These are phyloP conservation scores for Byasa hedistus DNA, from an alignment of 2,888 invertebrate species.

Conservation along the genomic window DNA sequence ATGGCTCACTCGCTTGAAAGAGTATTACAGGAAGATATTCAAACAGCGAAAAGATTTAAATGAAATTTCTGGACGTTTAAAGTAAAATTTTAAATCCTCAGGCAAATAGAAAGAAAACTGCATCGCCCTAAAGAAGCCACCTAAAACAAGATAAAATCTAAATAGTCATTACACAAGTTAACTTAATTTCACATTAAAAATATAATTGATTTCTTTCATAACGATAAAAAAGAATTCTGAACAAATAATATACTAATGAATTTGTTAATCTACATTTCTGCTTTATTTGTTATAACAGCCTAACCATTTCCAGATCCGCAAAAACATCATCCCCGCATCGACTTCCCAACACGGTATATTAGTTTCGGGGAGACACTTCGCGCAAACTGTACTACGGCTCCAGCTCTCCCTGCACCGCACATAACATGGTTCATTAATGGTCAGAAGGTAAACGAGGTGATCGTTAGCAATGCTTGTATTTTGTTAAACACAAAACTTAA, in stretches of 20 bases:
- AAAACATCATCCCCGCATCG: slow-evolving; percentile 73
- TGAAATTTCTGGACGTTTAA: slow-evolving; percentile 19
- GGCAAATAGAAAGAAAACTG: slow-evolving; percentile 6
- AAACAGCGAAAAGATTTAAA: slow-evolving; percentile 10
- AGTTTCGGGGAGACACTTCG: slow-evolving; percentile 69
- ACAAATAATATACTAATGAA: slow-evolving; percentile 3
- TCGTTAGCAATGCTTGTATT: not conserved
- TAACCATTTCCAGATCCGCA: slow-evolving; percentile 59
- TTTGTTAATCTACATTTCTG: not conserved
- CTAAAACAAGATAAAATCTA: not conserved
- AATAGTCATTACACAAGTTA: not conserved
- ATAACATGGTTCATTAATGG: slow-evolving; percentile 90
- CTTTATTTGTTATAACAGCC: no score
- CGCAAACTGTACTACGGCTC: slow-evolving; percentile 82
- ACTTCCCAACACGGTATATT: slow-evolving; percentile 67
- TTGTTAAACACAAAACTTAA: not conserved
- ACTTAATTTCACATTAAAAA: not conserved
- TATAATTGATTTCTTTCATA: not conserved
- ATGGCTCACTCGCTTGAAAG: slow-evolving; percentile 6
- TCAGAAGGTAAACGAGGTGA: slow-evolving; percentile 78
- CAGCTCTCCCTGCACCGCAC: slow-evolving; percentile 86
- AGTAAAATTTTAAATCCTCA: slow-evolving; percentile 14
- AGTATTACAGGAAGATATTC: slow-evolving; percentile 13
- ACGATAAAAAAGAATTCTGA: not conserved
- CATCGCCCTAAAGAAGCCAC: slow-evolving; percentile 43